Base-by-base conservation (phyloP, 2,797 vertebrate species). In the Nasua narica region DNA sequence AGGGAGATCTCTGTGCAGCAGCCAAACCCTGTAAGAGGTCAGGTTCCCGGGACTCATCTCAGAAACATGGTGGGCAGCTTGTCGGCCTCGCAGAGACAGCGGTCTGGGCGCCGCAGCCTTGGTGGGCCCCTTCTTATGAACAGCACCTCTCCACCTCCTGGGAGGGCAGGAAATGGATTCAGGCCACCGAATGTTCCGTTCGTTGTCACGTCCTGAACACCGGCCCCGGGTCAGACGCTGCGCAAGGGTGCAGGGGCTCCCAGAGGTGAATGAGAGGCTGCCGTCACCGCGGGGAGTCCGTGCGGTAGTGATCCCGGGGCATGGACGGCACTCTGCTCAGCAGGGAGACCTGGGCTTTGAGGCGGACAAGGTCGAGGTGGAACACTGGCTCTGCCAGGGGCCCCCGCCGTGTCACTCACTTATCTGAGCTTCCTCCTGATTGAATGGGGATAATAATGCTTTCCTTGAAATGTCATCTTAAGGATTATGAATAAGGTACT, bases 181-280 rank as follows among this genome's bases (percentile, higher is more conserved):
- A 18, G 56, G 84, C 27, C 67, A 16, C 74, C 81, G n/a, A 37
- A 40, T 6, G 19, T 77, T 78, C 43, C 0, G 0, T 15, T 74
- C 27, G 2, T 21, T 16, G 52, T 50, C 94, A 23, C 0, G 50
- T 40, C 14, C 56, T 19, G 2, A 62, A 35, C 32, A 23, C 56
- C 25, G 23, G 32, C 27, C 37, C 0, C 0, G 7, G 65, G 29
- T 40, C 56, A n/a, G 79, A 52, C 5, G 4, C 40, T 0, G 0
- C 2, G 25, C 19, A 3, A 9, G 35, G 8, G 2, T 15, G 10
- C 70, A 4, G 12, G 19, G 56, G 35, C 83, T 83, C 37, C 23
- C 10, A 5, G 29, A 50, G 54, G 32, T 15, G 10, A n/a, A 4
- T 0, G 19, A 48, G 46, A 5, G 0, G 21, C 16, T 37, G 4